These are phyloP conservation scores for Echiichthys vipera DNA, from an alignment of 2,797 vertebrate genomes.

Conservation along the genomic window DNA sequence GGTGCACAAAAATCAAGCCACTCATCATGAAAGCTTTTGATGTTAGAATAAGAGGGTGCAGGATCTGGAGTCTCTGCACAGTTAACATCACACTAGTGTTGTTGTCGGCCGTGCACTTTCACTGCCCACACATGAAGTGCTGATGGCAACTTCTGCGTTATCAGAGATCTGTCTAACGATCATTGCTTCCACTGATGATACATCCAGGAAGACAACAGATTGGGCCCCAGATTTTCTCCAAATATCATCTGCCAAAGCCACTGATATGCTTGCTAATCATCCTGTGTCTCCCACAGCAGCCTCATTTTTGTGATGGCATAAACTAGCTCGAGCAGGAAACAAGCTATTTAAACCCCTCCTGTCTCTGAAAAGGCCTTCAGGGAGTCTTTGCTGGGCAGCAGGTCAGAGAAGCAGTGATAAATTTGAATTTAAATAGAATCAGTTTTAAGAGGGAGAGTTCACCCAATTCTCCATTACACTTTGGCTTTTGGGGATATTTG, in stretches of 20 bases:
- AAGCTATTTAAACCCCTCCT: conserved; percentile 70
- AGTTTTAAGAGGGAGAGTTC: conserved; percentile 3
- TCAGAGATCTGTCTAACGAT: conserved; percentile 32
- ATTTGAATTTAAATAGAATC: conserved; percentile 22
- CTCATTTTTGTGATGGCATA: conserved; percentile 22
- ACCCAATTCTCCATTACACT: not conserved
- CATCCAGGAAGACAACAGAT: conserved; percentile 45
- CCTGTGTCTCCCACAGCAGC: conserved; percentile 39
- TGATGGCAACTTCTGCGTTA: conserved; percentile 64
- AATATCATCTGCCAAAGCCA: conserved; percentile 59
- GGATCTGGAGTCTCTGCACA: conserved; percentile 13
- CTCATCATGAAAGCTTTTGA: conserved; percentile 29
- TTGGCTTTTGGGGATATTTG: not conserved
- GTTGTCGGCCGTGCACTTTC: conserved; percentile 41
- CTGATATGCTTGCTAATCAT: conserved; percentile 49
- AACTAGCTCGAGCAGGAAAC: conserved; percentile 68
- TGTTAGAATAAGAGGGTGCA: conserved; percentile 22
- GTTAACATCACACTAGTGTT: conserved; percentile 22
- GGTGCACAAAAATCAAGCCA: not conserved
- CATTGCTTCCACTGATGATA: conserved; percentile 28
- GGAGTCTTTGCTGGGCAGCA: conserved; percentile 27
- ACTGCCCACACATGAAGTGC: conserved; percentile 55
- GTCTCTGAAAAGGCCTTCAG: conserved; percentile 41
- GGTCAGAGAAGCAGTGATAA: conserved; percentile 14
- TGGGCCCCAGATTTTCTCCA: conserved; percentile 45